phyloP scores from a whole-genome alignment of 2,113 vertebrate genomes.

The Aythya baeri region DNA sequence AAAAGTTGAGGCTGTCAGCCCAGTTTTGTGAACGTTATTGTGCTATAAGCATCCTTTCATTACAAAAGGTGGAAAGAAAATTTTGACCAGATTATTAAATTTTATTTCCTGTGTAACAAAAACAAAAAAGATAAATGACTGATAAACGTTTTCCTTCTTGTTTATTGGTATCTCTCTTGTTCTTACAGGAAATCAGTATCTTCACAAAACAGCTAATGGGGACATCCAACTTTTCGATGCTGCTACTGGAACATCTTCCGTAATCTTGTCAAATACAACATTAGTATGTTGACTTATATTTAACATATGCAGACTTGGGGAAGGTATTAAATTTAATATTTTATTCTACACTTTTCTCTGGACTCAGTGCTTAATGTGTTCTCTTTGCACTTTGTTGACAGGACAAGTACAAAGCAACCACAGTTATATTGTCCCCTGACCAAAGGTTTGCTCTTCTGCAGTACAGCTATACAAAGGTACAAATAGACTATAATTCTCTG shows the following conservation, averaged over 20 bases:
- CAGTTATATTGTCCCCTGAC: conserved; percentile 75
- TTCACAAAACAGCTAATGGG: conserved; percentile 71
- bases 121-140: background rate
- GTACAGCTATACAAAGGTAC: conserved; percentile 79
- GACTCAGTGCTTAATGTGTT: background rate
- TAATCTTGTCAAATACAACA: conserved; percentile 75
- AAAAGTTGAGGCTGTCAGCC: background rate
- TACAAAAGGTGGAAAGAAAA: background rate
- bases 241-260: conserved; percentile 30
- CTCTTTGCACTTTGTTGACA: conserved; percentile 59
- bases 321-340: background rate
- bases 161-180: conserved; percentile 17
- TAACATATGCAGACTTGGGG: background rate
- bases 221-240: conserved; percentile 60
- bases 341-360: background rate
- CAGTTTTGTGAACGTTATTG: background rate
- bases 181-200: conserved; percentile 76
- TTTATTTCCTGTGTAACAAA: background rate
- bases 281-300: conserved; percentile 73
- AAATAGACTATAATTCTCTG: background rate
- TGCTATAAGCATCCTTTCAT: background rate
- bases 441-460: conserved; percentile 75
- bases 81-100: background rate
- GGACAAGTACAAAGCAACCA: conserved; percentile 65
- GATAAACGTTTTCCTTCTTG: background rate